Percentiles rank a stretch among this genome's conserved stretches.
Conservation (phyloP, 2,113 vertebrate species). For the Lanius collurio region DNA sequence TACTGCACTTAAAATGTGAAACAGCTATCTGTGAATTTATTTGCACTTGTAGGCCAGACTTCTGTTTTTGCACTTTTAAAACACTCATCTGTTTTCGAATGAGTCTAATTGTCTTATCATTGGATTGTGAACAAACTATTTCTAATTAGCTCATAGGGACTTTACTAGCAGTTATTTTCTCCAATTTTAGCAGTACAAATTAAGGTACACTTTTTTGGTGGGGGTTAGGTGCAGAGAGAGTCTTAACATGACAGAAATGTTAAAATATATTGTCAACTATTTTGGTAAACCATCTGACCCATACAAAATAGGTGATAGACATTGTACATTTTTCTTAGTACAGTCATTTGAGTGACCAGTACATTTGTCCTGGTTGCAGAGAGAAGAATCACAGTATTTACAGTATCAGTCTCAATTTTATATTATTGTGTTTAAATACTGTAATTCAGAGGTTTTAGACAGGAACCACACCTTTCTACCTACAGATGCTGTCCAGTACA, state of each 20-base stretch:
- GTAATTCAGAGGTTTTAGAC: not conserved
- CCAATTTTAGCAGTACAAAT: not conserved
- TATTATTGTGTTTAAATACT: not conserved
- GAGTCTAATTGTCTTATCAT: not conserved
- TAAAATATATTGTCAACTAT: not conserved
- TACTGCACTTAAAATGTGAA: not conserved
- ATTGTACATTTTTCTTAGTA: not conserved
- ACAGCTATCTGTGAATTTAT: not conserved
- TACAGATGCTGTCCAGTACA: not conserved
- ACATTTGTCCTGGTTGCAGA: not conserved
- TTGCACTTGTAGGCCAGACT: not conserved
- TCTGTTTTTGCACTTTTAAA: not conserved
- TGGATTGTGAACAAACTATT: not conserved
- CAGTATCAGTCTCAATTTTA: not conserved
- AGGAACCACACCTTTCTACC: not conserved
- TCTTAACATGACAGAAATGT: accelerated
- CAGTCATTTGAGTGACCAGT: not conserved
- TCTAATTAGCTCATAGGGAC: not conserved
- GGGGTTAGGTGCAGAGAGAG: not conserved
- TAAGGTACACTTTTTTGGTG: not conserved
- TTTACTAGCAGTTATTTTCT: not conserved
- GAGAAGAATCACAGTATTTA: not conserved
- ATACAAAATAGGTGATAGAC: not conserved
- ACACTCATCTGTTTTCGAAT: not conserved
- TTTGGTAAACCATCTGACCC: not conserved